Conservation (phyloP, 1,140 invertebrate genomes). For the Globodera ellingtonae region DNA sequence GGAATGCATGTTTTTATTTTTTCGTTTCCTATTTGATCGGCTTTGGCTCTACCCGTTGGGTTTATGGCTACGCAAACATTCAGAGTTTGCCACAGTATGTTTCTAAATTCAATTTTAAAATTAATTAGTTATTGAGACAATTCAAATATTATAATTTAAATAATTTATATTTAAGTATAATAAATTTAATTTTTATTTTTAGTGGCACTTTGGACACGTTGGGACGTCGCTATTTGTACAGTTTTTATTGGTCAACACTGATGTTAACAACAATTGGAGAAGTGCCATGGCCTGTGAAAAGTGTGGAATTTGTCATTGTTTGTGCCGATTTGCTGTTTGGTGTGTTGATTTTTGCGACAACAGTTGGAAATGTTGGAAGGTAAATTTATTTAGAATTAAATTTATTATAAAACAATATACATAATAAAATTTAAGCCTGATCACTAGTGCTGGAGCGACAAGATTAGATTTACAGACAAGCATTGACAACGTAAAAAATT, state of each 20-base stretch:
- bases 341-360: conserved; percentile 81
- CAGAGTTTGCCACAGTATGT: conserved; percentile 56
- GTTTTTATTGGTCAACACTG: conserved; percentile 94
- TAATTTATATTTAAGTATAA: neutral
- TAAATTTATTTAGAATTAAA: conserved; percentile 6
- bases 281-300: conserved; percentile 66
- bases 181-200: neutral
- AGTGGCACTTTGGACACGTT: conserved; percentile 50
- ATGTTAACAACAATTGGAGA: conserved; percentile 88
- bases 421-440: conserved; percentile 75
- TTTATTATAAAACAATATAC: no score
- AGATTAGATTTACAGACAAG: conserved; percentile 88
- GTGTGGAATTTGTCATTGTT: conserved; percentile 84
- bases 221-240: conserved; percentile 71
- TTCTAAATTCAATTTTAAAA: neutral
- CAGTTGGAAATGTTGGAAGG: conserved; percentile 83
- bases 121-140: neutral
- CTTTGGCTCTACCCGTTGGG: conserved; percentile 86
- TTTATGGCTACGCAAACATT: conserved; percentile 67
- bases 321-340: conserved; percentile 84
- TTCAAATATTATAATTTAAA: neutral
- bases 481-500: conserved; percentile 93
- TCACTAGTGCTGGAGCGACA: conserved; percentile 92
- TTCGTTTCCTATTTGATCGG: conserved; percentile 80
- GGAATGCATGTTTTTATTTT: conserved; percentile 94